Percentiles rank a stretch among this genome's conserved stretches.
These are phyloP conservation scores for Decapterus maruadsi DNA, from an alignment of 2,797 vertebrate species.

Conservation along the genomic window DNA sequence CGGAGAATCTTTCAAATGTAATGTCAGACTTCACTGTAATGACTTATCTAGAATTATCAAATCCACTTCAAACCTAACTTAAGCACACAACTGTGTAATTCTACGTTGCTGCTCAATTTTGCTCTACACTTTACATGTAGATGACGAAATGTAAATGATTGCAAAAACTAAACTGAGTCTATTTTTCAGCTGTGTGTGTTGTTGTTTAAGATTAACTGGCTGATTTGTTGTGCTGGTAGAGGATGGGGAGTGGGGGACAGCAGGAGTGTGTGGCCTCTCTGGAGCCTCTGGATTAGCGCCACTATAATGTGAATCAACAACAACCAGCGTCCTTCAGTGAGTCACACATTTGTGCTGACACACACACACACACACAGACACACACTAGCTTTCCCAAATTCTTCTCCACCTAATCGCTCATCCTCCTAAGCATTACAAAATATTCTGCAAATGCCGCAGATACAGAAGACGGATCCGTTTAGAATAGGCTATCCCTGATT, in stretches of 20 bases:
- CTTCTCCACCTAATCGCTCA: slow-evolving; percentile 66
- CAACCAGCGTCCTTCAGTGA: slow-evolving; percentile 71
- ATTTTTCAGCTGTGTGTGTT: neutral
- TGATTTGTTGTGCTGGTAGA: slow-evolving; percentile 63
- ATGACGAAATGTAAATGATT: slow-evolving; percentile 18
- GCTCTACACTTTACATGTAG: slow-evolving; percentile 6
- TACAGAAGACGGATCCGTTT: slow-evolving; percentile 63
- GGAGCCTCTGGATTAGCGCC: slow-evolving; percentile 75
- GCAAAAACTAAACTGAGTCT: slow-evolving; percentile 3
- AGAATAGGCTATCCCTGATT: slow-evolving; percentile 73
- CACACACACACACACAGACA: slow-evolving; percentile 37
- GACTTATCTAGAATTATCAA: slow-evolving; percentile 14
- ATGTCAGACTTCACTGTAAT: neutral
- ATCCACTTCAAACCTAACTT: slow-evolving; percentile 12
- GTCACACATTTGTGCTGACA: slow-evolving; percentile 73
- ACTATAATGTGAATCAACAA: slow-evolving; percentile 79
- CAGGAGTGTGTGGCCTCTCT: slow-evolving; percentile 70
- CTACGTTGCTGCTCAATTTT: slow-evolving; percentile 1
- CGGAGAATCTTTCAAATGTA: slow-evolving; percentile 1
- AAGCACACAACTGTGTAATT: neutral
- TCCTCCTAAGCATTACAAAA: slow-evolving; percentile 63
- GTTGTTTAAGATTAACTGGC: slow-evolving; percentile 37
- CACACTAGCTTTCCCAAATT: slow-evolving; percentile 57
- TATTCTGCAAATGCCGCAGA: slow-evolving; percentile 65
- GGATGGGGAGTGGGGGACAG: slow-evolving; percentile 54